These are phyloP conservation scores for Varanus komodoensis DNA, from an alignment of 2,113 vertebrate genomes.

Conservation along the genomic window DNA sequence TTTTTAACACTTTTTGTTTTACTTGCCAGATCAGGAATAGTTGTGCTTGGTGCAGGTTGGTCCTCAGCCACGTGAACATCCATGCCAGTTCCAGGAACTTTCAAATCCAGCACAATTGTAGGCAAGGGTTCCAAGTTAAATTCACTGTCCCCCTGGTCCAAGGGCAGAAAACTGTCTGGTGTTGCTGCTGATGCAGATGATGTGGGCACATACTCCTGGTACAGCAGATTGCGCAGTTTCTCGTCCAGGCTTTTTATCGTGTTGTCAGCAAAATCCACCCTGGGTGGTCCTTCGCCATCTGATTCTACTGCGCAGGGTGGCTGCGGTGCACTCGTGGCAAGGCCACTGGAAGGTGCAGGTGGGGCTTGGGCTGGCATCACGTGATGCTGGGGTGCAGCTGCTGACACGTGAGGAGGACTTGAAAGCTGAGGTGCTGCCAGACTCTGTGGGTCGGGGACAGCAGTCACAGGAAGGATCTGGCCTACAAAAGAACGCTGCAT, in stretches of 20 bases:
- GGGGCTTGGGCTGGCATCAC: constrained; percentile 48
- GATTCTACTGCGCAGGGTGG: constrained; percentile 82
- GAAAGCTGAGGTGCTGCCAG: constrained; percentile 81
- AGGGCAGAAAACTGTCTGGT: constrained; percentile 81
- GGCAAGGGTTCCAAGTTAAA: constrained; percentile 80
- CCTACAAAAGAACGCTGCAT: constrained; percentile 76
- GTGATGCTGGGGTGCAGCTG: constrained; percentile 54
- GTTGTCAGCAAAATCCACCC: constrained; percentile 92
- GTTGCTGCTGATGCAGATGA: constrained; percentile 87
- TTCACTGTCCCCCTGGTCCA: constrained; percentile 77
- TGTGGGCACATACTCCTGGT: constrained; percentile 93
- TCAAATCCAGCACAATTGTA: accelerated
- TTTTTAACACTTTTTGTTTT: too few relatives aligned
- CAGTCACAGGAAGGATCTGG: constrained; percentile 54
- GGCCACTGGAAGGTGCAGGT: background rate
- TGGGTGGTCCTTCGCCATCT: constrained; percentile 87
- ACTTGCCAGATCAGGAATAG: constrained; percentile 24
- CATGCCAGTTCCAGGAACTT: background rate
- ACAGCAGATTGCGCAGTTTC: constrained; percentile 93
- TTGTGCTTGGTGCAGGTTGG: constrained; percentile 51
- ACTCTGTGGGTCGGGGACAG: constrained; percentile 56
- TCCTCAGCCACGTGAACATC: constrained; percentile 68
- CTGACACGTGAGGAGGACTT: constrained; percentile 74
- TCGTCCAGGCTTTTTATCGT: constrained; percentile 97
- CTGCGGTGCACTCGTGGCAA: constrained; percentile 69